Conservation (phyloP, 1,140 invertebrate species). For the Ridgeia piscesae region DNA sequence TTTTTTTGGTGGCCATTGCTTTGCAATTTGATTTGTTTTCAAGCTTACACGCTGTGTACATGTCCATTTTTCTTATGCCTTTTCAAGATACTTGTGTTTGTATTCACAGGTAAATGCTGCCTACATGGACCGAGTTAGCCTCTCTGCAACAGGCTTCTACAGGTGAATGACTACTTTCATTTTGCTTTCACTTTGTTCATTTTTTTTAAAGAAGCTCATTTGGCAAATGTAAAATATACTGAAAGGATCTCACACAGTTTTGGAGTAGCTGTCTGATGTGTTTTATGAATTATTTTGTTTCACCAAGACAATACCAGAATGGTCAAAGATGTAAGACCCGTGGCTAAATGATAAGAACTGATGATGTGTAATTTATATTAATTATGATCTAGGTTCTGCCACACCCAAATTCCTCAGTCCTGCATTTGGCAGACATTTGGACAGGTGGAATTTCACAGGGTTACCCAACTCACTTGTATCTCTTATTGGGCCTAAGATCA, state of each 20-base stretch:
- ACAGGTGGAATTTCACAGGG: neutral
- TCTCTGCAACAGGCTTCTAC: conserved; percentile 86
- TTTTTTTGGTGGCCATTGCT: neutral
- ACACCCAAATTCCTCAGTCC: neutral
- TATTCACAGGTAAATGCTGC: conserved; percentile 61
- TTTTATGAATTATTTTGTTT: no score
- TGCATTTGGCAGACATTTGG: neutral
- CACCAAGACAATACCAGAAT: no score
- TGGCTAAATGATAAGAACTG: neutral
- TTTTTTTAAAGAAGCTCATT: no score
- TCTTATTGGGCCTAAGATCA: neutral
- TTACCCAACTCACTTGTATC: neutral
- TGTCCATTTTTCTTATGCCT: conserved; percentile 8
- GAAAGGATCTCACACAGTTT: no score
- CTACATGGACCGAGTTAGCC: conserved; percentile 76
- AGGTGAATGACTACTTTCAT: conserved; percentile 33
- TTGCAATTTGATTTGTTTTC: neutral
- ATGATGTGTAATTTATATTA: neutral
- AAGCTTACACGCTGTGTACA: neutral
- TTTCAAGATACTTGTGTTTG: neutral
- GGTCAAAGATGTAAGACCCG: no score
- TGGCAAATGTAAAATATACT: no score
- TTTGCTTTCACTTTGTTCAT: no score
- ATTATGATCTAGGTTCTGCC: neutral
- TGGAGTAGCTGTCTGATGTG: no score